Conservation (phyloP, 1,140 invertebrate genomes). For the Nixonia krombeini region DNA sequence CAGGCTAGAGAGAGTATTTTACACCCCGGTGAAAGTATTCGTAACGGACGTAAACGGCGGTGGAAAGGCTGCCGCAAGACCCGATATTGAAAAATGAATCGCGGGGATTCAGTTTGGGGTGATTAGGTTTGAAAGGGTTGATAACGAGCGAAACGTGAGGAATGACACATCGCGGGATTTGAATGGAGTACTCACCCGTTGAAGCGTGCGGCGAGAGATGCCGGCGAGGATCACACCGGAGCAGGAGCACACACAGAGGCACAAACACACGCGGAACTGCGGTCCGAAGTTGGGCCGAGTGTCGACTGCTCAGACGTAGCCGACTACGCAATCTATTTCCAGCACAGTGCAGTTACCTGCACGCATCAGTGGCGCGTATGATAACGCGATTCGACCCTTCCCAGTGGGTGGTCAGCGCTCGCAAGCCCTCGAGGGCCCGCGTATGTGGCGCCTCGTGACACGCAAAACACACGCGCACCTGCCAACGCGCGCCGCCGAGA, state of each 20-base stretch:
- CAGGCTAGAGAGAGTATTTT: too few species aligned
- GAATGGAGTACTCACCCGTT: too few species aligned
- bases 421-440: slow-evolving; percentile 7
- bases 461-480: slow-evolving; percentile 52
- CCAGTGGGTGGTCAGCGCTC: slow-evolving; percentile 5
- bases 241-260: slow-evolving; percentile 40
- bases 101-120: too few species aligned
- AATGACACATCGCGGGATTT: too few species aligned
- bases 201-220: too few species aligned
- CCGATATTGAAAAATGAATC: too few species aligned
- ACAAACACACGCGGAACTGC: slow-evolving; percentile 40
- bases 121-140: too few species aligned
- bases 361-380: slow-evolving; percentile 22
- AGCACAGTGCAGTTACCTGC: slow-evolving; percentile 15
- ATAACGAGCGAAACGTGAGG: too few species aligned
- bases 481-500: slow-evolving; percentile 23
- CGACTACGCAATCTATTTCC: slow-evolving; percentile 53
- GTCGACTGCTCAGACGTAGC: slow-evolving; percentile 45
- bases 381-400: slow-evolving; percentile 10
- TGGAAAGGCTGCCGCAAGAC: too few species aligned
- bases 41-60: too few species aligned
- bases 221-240: too few species aligned
- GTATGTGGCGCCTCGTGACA: slow-evolving; percentile 23
- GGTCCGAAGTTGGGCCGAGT: slow-evolving; percentile 50
- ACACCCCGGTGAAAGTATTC: too few species aligned